Evolutionary conservation across 2,797 vertebrate genomes (phyloP).

Genomic region (Emydoidea blandingii): DNA sequence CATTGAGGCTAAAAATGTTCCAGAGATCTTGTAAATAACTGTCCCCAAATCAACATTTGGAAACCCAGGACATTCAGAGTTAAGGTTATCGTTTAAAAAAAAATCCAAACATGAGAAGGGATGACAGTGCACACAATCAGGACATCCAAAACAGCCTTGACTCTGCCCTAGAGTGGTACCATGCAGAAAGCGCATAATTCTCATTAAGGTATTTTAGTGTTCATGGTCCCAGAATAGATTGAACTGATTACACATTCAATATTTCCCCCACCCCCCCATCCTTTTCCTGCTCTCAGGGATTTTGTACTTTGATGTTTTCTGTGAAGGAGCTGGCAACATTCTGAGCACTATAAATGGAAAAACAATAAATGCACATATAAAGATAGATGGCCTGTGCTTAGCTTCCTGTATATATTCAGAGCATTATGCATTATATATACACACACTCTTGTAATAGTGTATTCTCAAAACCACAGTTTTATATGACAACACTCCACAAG

Average conservation of each 20-base stretch:
- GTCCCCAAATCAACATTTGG: not conserved
- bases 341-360: not conserved
- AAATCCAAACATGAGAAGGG: not conserved
- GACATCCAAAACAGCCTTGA: not conserved
- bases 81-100: not conserved
- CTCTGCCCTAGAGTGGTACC: not conserved
- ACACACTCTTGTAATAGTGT: not conserved
- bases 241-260: not conserved
- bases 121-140: not conserved
- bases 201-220: not conserved
- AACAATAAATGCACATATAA: not conserved
- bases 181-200: not conserved
- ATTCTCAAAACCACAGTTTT: not conserved
- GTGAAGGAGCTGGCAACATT: not conserved
- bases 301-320: not conserved
- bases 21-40: not conserved
- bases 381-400: not conserved
- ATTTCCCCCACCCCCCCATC: rapidly evolving
- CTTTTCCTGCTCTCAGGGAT: not conserved
- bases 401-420: rapidly evolving
- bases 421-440: not conserved
- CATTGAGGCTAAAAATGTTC: not conserved
- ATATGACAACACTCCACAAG: not conserved
- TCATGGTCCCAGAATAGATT: not conserved
- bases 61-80: not conserved